These are phyloP conservation scores for Ooceraea biroi DNA, from an alignment of 1,140 invertebrate species.

Conservation along the genomic window DNA sequence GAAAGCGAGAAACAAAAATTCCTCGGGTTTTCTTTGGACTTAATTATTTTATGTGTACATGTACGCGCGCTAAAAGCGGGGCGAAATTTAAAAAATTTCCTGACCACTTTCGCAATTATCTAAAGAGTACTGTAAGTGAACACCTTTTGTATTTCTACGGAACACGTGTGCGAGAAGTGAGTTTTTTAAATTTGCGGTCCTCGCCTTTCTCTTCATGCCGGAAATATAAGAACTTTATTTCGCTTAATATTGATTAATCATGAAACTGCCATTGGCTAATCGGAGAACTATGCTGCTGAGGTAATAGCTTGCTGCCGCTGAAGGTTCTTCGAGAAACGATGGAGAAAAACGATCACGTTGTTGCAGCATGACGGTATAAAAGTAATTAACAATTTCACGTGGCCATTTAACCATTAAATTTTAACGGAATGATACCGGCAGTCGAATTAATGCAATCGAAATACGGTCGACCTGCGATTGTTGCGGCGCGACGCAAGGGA, in stretches of 20 bases:
- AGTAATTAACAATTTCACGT: conserved; percentile 46
- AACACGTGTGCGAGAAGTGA: too few species aligned
- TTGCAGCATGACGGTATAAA: conserved; percentile 39
- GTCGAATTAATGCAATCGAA: conserved; percentile 61
- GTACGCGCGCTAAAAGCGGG: too few species aligned
- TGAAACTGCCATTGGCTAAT: conserved; percentile 25
- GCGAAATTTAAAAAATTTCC: too few species aligned
- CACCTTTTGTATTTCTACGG: too few species aligned
- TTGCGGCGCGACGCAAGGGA: neutral
- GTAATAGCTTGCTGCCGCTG: neutral
- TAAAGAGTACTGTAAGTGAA: too few species aligned
- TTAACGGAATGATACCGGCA: neutral
- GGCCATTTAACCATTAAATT: neutral
- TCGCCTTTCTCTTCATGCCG: too few species aligned
- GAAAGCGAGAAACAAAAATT: neutral
- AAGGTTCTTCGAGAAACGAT: conserved; percentile 7
- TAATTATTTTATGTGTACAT: too few species aligned
- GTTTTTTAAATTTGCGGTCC: too few species aligned
- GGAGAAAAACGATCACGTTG: conserved; percentile 42
- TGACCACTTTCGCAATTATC: too few species aligned
- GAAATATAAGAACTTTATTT: too few species aligned
- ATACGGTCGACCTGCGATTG: conserved; percentile 25
- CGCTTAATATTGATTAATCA: neutral
- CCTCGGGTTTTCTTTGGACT: too few species aligned
- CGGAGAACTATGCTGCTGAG: conserved; percentile 11